These are phyloP conservation scores for Gallinago stenura DNA, from an alignment of 2,797 vertebrate species.

Conservation along the genomic window DNA sequence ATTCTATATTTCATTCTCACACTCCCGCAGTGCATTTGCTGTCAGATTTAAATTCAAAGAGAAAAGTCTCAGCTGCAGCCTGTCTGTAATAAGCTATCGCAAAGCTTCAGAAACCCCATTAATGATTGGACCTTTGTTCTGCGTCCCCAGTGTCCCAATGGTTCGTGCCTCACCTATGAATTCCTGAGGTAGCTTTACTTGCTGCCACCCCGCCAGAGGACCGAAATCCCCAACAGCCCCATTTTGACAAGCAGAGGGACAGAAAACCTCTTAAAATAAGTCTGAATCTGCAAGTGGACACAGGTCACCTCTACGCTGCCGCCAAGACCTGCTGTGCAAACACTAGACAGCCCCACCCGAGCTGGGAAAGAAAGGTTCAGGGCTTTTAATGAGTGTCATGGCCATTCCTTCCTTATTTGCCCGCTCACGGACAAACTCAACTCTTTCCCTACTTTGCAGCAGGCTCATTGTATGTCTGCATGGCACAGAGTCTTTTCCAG, in stretches of 20 bases:
- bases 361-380: not conserved
- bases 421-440: not conserved
- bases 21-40: not conserved
- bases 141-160: accelerated
- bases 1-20: not conserved
- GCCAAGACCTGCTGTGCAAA: not conserved
- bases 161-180: not conserved
- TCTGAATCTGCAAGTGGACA: not conserved
- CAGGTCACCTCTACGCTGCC: not conserved
- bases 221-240: not conserved
- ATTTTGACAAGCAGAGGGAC: not conserved
- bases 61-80: not conserved
- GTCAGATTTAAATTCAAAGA: not conserved
- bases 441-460: not conserved
- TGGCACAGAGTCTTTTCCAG: not conserved
- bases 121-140: not conserved
- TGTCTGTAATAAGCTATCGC: not conserved
- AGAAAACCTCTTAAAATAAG: not conserved
- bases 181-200: not conserved
- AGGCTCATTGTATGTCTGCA: not conserved
- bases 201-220: not conserved
- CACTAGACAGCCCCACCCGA: not conserved
- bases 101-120: not conserved
- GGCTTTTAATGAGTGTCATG: constrained; percentile 36
- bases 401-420: not conserved